A percentile compares a stretch with the other conserved stretches of the same genome.
phyloP scores from a whole-genome alignment of 2,113 vertebrate genomes.

The Vireo altiloquus region DNA sequence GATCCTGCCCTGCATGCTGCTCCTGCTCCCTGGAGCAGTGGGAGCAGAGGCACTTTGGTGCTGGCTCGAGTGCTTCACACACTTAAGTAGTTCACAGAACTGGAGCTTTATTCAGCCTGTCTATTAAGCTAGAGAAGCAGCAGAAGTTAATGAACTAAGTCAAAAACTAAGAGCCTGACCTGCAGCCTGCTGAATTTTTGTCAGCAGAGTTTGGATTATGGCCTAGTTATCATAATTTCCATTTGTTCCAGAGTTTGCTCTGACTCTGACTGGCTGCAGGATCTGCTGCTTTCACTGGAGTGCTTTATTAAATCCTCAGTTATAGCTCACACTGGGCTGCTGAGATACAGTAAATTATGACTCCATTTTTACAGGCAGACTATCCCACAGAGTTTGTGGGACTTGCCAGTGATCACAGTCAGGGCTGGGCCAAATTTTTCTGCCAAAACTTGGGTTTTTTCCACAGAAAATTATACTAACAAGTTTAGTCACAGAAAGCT shows the following conservation, averaged over 20 bases:
- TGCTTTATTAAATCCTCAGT: conserved; percentile 58
- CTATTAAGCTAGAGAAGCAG: conserved; percentile 28
- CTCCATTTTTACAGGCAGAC: conserved; percentile 32
- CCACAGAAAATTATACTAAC: not conserved
- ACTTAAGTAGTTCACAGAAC: not conserved
- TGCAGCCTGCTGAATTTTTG: conserved; percentile 41
- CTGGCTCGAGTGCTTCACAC: not conserved
- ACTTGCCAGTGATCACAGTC: conserved; percentile 16
- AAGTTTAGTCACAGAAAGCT: not conserved
- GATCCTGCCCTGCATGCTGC: not conserved
- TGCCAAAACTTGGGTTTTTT: not conserved
- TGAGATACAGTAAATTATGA: conserved; percentile 51
- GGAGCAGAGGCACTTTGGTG: fast-evolving
- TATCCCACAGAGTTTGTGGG: conserved; percentile 44
- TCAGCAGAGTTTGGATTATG: conserved; percentile 53
- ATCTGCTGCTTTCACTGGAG: conserved; percentile 38
- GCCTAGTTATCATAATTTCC: conserved; percentile 63
- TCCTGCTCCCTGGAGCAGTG: not conserved
- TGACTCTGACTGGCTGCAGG: conserved; percentile 7
- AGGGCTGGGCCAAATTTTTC: conserved; percentile 16
- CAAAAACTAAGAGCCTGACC: conserved; percentile 7
- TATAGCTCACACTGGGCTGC: conserved; percentile 50
- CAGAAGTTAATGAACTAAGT: conserved; percentile 58
- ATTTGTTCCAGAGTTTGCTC: conserved; percentile 62
- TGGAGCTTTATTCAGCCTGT: not conserved